Evolutionary conservation across 2,113 vertebrate species (phyloP).

Genomic region (Mustela lutreola): DNA sequence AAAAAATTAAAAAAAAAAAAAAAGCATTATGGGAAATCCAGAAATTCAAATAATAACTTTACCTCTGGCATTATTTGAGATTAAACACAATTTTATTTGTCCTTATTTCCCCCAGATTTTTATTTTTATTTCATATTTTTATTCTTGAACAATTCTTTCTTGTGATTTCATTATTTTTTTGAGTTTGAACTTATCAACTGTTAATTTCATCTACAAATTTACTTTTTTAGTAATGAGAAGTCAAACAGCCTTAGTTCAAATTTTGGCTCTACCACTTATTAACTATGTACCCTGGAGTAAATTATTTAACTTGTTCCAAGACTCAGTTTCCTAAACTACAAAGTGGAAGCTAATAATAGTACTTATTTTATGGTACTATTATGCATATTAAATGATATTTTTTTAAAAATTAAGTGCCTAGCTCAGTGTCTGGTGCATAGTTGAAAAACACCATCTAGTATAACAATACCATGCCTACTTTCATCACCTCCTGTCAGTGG

Average conservation of each 20-base stretch:
- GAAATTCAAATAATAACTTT: neutral
- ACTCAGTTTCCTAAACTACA: neutral
- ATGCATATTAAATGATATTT: neutral
- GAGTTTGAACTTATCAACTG: neutral
- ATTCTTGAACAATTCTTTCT: neutral
- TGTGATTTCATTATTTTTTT: neutral
- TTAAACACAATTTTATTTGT: conserved; percentile 2
- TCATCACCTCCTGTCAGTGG: neutral
- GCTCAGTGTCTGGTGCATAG: neutral
- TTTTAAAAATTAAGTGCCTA: neutral
- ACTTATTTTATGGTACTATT: neutral
- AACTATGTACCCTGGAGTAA: neutral
- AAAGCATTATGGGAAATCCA: neutral
- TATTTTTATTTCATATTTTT: neutral
- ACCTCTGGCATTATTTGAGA: neutral
- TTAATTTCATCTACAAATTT: neutral
- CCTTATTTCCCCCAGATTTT: neutral
- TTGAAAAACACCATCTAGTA: neutral
- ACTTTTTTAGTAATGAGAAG: neutral
- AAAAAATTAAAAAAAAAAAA: no score
- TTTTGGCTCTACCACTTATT: neutral
- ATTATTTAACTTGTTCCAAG: neutral
- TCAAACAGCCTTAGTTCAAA: neutral
- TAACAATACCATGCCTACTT: neutral
- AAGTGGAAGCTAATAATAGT: neutral